Evolutionary conservation across 1,140 invertebrate genomes (phyloP), one percentile per base, ranked within the genome.

Genomic region (Marisa cornuarietis): DNA sequence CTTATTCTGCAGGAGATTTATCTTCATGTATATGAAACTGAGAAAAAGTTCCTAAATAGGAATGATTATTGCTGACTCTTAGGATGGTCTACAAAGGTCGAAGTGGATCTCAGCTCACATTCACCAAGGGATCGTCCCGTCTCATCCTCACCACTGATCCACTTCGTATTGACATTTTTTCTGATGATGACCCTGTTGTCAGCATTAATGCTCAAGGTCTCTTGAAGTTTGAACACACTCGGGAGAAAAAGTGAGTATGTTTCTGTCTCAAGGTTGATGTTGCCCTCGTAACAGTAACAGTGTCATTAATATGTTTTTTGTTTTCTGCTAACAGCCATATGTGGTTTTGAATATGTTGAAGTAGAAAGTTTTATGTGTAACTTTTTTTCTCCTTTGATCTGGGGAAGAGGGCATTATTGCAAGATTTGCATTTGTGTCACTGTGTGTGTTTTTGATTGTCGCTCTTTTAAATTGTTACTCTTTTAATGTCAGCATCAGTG

Each of bases 161-260:
- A 22, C 95, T 99, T 84, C 94, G 94, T 89, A 88, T 98, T 22
- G 96, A 98, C 90, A 93, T 98, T 80, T 95, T 94, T 84, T 93
- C 94, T 81, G 90, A 93, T 76, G 94, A 95, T 72, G 92, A 95
- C 31, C 92, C 96, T 7, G 94, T 96, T 0, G 93, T 97, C 42
- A 94, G 95, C 71, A 92, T 96, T 8, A 99, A 99, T 93, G 94
- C 96, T 26, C 94, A 96, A 86, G 95, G 95, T 65, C 93, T 99
- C 71, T 93, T 99, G 87, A 94, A 96, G 85, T 96, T 99, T 90
- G 98, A 99, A 90, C 97, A 99, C 85, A 92, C 95, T 31, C 78
- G 85, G n/a, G 78, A 76, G 18, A 88, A 87, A 83, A 76, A 81
- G 86, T 88, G 84, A 85, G 84, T 83, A 82, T 63, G 76, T 26